Evolutionary conservation across 2,113 vertebrate genomes (phyloP).

Genomic region (Vireo altiloquus): DNA sequence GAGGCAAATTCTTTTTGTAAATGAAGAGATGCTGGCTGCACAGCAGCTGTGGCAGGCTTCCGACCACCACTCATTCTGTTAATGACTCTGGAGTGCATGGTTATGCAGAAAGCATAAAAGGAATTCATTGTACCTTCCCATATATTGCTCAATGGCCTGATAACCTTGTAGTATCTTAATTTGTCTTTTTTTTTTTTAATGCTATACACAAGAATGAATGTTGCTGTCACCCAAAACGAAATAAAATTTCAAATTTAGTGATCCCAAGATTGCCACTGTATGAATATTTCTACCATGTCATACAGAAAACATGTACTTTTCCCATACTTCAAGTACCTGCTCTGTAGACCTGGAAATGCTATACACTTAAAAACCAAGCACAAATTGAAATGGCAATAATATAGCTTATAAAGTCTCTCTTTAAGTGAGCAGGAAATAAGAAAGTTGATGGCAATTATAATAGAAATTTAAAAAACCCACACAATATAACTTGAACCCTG

Average conservation of each 20-base stretch:
- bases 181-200: background rate
- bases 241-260: background rate
- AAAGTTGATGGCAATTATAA: background rate
- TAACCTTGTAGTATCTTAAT: background rate
- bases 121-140: background rate
- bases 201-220: background rate
- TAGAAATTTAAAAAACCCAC: background rate
- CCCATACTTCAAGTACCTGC: background rate
- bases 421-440: background rate
- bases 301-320: background rate
- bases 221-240: background rate
- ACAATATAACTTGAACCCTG: background rate
- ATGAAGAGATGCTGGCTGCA: constrained; percentile 3
- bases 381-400: background rate
- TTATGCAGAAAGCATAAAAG: background rate
- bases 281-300: background rate
- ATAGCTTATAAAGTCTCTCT: background rate
- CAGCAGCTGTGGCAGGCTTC: background rate
- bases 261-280: background rate
- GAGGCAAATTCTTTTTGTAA: background rate
- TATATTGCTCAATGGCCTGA: background rate
- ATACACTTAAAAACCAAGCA: background rate
- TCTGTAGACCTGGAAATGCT: background rate
- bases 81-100: background rate
- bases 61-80: background rate